Conservation (phyloP, 2,888 invertebrate species). For the Willowsia nigromaculata region DNA sequence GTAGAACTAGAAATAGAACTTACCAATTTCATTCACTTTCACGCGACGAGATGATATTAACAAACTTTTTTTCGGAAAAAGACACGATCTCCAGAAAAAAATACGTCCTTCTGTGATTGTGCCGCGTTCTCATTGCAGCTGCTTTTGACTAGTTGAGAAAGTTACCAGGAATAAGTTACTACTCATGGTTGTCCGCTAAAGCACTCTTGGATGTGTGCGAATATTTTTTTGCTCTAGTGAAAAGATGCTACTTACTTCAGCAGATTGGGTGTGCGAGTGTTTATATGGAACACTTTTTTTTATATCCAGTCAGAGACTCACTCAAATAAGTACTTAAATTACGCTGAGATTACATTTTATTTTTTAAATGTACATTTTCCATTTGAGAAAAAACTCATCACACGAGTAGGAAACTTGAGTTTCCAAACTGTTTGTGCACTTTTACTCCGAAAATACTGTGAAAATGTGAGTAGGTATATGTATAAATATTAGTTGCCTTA, state of each 20-base stretch:
- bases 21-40: slow-evolving; percentile 62
- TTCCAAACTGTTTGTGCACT: slow-evolving; percentile 40
- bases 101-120: neutral
- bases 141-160: slow-evolving; percentile 34
- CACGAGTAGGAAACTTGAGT: neutral
- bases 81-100: slow-evolving; percentile 39
- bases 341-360: slow-evolving; percentile 51
- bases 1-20: slow-evolving; percentile 32
- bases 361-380: slow-evolving; percentile 22
- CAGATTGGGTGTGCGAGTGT: neutral
- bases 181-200: slow-evolving; percentile 14
- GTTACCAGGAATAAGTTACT: slow-evolving; percentile 32
- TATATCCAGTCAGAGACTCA: slow-evolving; percentile 1
- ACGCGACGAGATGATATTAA: slow-evolving; percentile 52
- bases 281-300: neutral
- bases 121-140: neutral
- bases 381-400: slow-evolving; percentile 28
- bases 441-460: neutral
- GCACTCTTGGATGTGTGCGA: neutral
- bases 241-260: neutral
- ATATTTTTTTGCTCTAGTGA: neutral
- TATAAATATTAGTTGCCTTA: neutral
- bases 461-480: neutral
- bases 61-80: slow-evolving; percentile 56
- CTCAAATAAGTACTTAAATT: slow-evolving; percentile 46